Evolutionary conservation across 2,797 vertebrate genomes (phyloP), one percentile per base, ranked within the genome.

Genomic region (Centroberyx gerrardi): DNA sequence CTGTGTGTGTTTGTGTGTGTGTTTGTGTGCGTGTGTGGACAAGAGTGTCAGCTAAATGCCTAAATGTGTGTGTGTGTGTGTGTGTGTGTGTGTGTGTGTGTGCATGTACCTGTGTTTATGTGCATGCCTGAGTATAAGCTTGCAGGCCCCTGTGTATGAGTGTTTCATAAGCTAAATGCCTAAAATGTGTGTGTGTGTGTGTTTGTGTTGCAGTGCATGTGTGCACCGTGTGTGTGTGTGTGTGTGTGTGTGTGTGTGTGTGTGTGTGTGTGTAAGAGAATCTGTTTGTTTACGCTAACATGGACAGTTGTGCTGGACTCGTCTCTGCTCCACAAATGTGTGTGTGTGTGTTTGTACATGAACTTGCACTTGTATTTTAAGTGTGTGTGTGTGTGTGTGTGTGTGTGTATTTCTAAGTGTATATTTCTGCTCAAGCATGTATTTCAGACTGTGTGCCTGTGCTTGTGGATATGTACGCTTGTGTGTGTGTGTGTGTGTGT

Each of bases 281-380:
- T 86, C 63, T 70, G 81, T 89, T 77, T 91, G 88, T 88, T 81
- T 82, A 73, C 59, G 63, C 75, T 81, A 74, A 78, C 44, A 22
- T 58, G 46, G 59, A 71, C 64, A 67, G 79, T 78, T 44, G 62
- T 65, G 67, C 55, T 74, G 52, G 68, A 74, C 3, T 1, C 52
- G 38, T 67, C 62, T 73, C 22, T 3, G 60, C 54, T 82, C 72
- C 42, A 22, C 61, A 70, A 83, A 85, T 58, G 40, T 54, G 55
- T 51, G 78, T 76, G 63, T 46, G 38, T 52, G 28, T 66, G 63
- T 46, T 27, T 52, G 56, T 38, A 22, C 22, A 22, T 22, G 22
- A 1, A 22, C 22, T 22, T 22, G 22, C 22, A 22, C 22, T 22
- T 22, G 22, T 22, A 22, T 1, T 22, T 22, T 22, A 22, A 22